phyloP scores from a whole-genome alignment of 1,140 invertebrate species.

The Drosophila seguyi region DNA sequence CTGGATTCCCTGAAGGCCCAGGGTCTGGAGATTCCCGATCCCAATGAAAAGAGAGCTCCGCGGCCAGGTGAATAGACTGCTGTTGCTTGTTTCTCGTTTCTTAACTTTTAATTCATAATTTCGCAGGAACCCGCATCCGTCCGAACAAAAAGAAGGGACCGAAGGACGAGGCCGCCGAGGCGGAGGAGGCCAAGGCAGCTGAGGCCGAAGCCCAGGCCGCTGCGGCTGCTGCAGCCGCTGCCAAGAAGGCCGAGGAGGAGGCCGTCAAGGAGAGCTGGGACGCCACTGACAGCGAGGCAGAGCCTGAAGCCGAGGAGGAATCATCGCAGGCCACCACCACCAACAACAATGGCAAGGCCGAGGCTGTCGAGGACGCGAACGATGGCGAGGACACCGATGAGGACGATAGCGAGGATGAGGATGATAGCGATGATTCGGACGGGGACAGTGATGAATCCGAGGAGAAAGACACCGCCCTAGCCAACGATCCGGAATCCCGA shows the following conservation, averaged over 20 bases:
- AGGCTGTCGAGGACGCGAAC: slow-evolving; percentile 35
- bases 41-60: slow-evolving; percentile 88
- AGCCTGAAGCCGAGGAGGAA: slow-evolving; percentile 87
- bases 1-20: slow-evolving; percentile 95
- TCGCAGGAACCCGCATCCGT: slow-evolving; percentile 88
- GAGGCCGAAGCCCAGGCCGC: slow-evolving; percentile 85
- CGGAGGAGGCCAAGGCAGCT: slow-evolving; percentile 85
- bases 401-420: slow-evolving; percentile 82
- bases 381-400: slow-evolving; percentile 72
- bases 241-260: slow-evolving; percentile 86
- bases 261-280: slow-evolving; percentile 94
- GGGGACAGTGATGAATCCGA: slow-evolving; percentile 71
- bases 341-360: slow-evolving; percentile 69
- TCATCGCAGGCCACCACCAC: slow-evolving; percentile 80
- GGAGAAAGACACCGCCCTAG: slow-evolving; percentile 86
- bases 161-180: slow-evolving; percentile 73
- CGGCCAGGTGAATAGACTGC: slow-evolving; percentile 86
- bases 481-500: slow-evolving; percentile 88
- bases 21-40: slow-evolving; percentile 89
- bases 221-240: slow-evolving; percentile 61
- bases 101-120: neutral
- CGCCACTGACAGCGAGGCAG: slow-evolving; percentile 90
- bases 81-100: neutral
- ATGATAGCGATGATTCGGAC: slow-evolving; percentile 87
- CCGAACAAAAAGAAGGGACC: slow-evolving; percentile 89